phyloP scores from a whole-genome alignment of 2,113 vertebrate genomes.

The Tylochromis polylepis region DNA sequence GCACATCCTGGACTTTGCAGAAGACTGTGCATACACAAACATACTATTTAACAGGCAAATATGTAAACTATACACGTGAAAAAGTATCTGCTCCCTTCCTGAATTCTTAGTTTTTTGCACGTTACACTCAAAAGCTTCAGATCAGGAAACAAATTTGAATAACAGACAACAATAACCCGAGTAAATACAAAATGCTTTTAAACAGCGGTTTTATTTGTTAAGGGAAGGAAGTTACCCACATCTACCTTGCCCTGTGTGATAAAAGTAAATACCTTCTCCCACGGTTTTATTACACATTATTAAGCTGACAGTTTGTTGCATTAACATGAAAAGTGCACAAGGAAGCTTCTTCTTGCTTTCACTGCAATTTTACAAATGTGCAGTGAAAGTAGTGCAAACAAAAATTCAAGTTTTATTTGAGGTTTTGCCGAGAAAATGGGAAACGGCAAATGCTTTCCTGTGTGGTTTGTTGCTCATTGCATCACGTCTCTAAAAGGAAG shows the following conservation, averaged over 20 bases:
- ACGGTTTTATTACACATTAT: not conserved
- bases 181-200: not conserved
- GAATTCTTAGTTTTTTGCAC: not conserved
- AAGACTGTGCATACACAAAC: not conserved
- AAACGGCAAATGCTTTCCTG: constrained; percentile 22
- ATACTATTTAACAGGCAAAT: not conserved
- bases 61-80: not conserved
- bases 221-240: not conserved
- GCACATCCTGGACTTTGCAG: not conserved
- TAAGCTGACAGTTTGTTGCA: not conserved
- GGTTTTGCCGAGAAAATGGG: not conserved
- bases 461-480: constrained; percentile 30
- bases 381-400: not conserved
- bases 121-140: not conserved
- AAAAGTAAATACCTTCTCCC: not conserved
- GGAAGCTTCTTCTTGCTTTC: not conserved
- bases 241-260: not conserved
- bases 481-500: constrained; percentile 12
- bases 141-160: not conserved
- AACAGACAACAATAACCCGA: not conserved
- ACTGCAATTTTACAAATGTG: not conserved
- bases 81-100: not conserved
- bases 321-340: not conserved
- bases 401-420: not conserved
- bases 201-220: not conserved